A percentile compares a stretch with the other conserved stretches of the same genome.
Evolutionary conservation across 2,113 vertebrate genomes (phyloP).

Genomic region (Pleuronectes platessa): DNA sequence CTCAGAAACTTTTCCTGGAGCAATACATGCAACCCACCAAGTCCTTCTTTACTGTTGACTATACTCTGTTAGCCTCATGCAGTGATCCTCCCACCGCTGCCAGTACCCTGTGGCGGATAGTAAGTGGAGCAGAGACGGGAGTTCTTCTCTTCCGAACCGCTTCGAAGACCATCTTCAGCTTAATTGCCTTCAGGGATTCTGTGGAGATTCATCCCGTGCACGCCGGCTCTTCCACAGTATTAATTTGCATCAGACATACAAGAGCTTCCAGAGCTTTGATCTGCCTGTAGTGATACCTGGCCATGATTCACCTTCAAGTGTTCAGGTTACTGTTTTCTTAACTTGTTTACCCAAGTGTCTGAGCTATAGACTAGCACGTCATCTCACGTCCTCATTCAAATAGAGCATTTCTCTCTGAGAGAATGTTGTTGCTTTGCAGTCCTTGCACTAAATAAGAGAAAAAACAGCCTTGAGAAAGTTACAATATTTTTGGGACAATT

Average conservation of each 20-base stretch:
- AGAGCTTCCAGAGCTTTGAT: background rate
- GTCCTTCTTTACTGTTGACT: slow-evolving; percentile 40
- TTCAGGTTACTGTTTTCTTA: background rate
- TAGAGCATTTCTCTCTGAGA: background rate
- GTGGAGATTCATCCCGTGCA: background rate
- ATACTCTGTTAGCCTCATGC: slow-evolving; percentile 30
- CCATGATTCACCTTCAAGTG: background rate
- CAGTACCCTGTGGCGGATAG: slow-evolving; percentile 36
- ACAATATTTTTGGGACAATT: background rate
- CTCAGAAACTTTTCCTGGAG: slow-evolving; percentile 71
- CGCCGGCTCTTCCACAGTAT: background rate
- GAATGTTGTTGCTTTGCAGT: background rate
- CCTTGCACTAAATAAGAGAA: background rate
- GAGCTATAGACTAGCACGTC: background rate
- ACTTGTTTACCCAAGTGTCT: background rate
- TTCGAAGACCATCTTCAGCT: slow-evolving; percentile 20
- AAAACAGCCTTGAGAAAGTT: too few relatives aligned
- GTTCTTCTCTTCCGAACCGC: slow-evolving; percentile 20
- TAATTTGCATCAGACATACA: slow-evolving; percentile 6
- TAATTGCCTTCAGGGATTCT: slow-evolving; percentile 38
- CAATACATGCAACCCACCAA: slow-evolving; percentile 43
- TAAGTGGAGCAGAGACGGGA: slow-evolving; percentile 47
- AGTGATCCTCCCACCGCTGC: slow-evolving; percentile 39
- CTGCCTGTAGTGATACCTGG: background rate
- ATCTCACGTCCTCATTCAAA: background rate